phyloP scores from a whole-genome alignment of 2,113 vertebrate species.

The Albula goreensis region DNA sequence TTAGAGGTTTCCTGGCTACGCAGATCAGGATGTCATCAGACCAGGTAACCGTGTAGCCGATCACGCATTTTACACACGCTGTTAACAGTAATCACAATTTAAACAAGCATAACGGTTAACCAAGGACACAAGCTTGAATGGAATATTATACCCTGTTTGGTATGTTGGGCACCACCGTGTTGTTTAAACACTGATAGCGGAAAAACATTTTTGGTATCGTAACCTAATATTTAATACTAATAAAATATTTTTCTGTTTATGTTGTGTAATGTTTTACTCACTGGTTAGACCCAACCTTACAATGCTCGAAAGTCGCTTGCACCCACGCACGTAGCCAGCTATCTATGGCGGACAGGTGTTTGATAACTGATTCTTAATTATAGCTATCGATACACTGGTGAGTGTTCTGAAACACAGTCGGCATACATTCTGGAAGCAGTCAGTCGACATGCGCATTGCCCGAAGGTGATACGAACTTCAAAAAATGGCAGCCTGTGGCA shows the following conservation, averaged over 20 bases:
- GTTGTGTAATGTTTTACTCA: background rate
- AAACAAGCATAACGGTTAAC: background rate
- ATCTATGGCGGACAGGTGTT: background rate
- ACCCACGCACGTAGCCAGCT: background rate
- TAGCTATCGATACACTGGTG: too few relatives aligned
- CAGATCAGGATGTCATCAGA: constrained; percentile 71
- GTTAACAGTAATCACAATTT: background rate
- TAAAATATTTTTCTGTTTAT: background rate
- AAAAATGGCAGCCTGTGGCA: background rate
- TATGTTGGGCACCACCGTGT: background rate
- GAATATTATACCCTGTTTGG: background rate
- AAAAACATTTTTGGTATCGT: background rate
- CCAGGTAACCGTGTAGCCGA: constrained; percentile 58
- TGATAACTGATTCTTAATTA: too few relatives aligned
- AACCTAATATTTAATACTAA: background rate
- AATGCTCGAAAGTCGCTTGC: background rate
- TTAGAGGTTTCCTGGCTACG: constrained; percentile 55
- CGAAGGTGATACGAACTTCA: background rate
- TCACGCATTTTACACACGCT: background rate
- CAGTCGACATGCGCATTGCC: background rate
- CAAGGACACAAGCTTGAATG: background rate
- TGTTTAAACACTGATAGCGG: background rate
- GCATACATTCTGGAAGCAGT: background rate
- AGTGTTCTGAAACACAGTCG: background rate
- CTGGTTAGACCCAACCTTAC: background rate